phyloP scores from a whole-genome alignment of 2,797 vertebrate genomes.

The Lepidocolaptes lacrymiger region DNA sequence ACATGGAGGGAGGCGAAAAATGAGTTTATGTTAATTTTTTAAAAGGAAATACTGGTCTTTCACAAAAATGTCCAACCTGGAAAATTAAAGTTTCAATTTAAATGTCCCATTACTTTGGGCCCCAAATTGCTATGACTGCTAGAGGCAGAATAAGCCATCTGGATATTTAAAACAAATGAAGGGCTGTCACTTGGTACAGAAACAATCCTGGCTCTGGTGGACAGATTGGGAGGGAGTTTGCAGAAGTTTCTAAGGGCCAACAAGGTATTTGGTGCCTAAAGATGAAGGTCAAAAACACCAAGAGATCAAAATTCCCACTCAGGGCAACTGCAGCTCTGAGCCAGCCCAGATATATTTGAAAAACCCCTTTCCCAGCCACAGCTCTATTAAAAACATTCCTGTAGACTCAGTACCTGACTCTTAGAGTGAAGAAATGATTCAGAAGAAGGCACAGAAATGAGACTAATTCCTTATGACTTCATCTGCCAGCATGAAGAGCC shows the following conservation, averaged over 20 bases:
- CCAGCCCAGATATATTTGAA: background rate
- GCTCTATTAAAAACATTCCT: background rate
- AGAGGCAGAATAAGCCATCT: background rate
- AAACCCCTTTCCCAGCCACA: background rate
- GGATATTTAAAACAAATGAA: background rate
- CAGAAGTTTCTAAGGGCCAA: background rate
- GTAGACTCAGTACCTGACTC: background rate
- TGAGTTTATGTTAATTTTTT: background rate
- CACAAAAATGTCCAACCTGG: background rate
- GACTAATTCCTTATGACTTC: conserved; percentile 13
- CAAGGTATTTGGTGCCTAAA: background rate
- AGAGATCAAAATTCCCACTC: background rate
- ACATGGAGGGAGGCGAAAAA: background rate
- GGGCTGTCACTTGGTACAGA: background rate
- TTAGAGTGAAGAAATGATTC: background rate
- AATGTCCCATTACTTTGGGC: background rate
- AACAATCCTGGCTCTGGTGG: background rate
- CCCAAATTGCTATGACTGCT: background rate
- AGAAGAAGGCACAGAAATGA: background rate
- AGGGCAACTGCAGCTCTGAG: background rate
- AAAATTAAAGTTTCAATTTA: background rate
- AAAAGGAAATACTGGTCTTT: background rate
- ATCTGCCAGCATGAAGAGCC: background rate
- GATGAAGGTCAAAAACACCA: background rate
- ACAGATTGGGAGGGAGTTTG: background rate